These are phyloP conservation scores for Nilaparvata lugens DNA, from an alignment of 1,140 invertebrate genomes.

Conservation along the genomic window DNA sequence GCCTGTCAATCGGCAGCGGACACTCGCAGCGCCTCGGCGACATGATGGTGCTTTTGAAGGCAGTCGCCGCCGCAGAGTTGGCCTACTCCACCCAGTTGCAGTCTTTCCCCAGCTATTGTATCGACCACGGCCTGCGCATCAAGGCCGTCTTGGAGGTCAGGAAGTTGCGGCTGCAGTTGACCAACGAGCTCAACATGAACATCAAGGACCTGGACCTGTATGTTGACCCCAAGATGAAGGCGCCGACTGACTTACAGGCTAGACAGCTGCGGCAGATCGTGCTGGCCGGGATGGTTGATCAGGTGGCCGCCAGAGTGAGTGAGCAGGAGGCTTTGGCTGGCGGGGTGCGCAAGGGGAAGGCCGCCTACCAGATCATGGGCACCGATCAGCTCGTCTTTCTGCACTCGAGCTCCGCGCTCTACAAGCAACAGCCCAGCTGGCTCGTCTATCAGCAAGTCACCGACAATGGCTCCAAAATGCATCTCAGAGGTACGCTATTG, in stretches of 20 bases:
- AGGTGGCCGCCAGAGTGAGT: slow-evolving; percentile 70
- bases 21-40: slow-evolving; percentile 73
- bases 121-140: slow-evolving; percentile 63
- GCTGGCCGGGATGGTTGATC: slow-evolving; percentile 77
- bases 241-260: slow-evolving; percentile 59
- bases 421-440: slow-evolving; percentile 69
- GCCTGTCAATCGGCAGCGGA: slow-evolving; percentile 65
- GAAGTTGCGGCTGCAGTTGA: slow-evolving; percentile 83
- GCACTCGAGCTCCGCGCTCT: slow-evolving; percentile 73
- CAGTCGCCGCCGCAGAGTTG: slow-evolving; percentile 78
- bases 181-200: slow-evolving; percentile 74
- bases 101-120: slow-evolving; percentile 65
- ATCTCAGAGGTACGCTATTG: slow-evolving; percentile 74
- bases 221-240: slow-evolving; percentile 66
- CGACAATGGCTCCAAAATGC: slow-evolving; percentile 68
- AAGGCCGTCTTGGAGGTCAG: slow-evolving; percentile 88
- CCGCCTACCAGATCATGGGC: slow-evolving; percentile 68
- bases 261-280: slow-evolving; percentile 61
- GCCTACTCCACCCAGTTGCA: slow-evolving; percentile 49
- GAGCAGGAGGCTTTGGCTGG: slow-evolving; percentile 57
- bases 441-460: slow-evolving; percentile 92
- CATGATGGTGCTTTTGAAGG: slow-evolving; percentile 77
- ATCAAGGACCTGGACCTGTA: slow-evolving; percentile 51
- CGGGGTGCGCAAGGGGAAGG: slow-evolving; percentile 62
- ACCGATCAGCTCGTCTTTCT: slow-evolving; percentile 86